Evolutionary conservation across 2,113 vertebrate species (phyloP), one percentile per base, ranked within the genome.

Genomic region (Larimichthys crocea): DNA sequence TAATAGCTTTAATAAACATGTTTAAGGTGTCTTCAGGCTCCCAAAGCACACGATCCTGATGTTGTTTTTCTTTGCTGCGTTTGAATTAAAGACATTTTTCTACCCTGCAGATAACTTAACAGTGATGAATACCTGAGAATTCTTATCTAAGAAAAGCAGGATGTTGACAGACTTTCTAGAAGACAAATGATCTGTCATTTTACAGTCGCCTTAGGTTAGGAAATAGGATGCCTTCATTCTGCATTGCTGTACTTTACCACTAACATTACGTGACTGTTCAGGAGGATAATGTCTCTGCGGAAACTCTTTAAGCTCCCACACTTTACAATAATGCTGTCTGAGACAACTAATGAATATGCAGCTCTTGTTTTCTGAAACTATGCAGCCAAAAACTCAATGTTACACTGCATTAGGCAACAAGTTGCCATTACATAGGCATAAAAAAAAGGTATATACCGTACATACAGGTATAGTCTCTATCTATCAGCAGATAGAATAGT

Each of bases 61-160:
- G 74, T 60, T 69, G 69, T 61, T 85, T 81, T 83, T 69, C 64
- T 72, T 52, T 70, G 52, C 64, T 71, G 20, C 9, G 24, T n/a
- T 68, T 4, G 11, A 74, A 76, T 82, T 66, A 84, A 76, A 86
- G 60, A 20, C 73, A 3, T 66, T 77, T 55, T 66, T 53, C 17
- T 46, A 24, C 62, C 80, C 75, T 35, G 3, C 72, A 84, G 78
- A 65, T 71, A 74, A 49, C 14, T 16, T n/a, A 76, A 19, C 50
- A 12, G 40, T 77, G 84, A 82, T 50, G 77, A 86, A 86, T 80
- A 63, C 75, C 80, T 71, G 72, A 71, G 70, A 55, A 62, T 2
- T 26, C 59, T 84, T 88, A 86, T 86, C 85, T 46, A 46, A 31
- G 20, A 52, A 71, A 59, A 0, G 40, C 72, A 90, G 76, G 35